Evolutionary conservation across 2,113 vertebrate species (phyloP), one percentile per base, ranked within the genome.

Genomic region (Cololabis saira): DNA sequence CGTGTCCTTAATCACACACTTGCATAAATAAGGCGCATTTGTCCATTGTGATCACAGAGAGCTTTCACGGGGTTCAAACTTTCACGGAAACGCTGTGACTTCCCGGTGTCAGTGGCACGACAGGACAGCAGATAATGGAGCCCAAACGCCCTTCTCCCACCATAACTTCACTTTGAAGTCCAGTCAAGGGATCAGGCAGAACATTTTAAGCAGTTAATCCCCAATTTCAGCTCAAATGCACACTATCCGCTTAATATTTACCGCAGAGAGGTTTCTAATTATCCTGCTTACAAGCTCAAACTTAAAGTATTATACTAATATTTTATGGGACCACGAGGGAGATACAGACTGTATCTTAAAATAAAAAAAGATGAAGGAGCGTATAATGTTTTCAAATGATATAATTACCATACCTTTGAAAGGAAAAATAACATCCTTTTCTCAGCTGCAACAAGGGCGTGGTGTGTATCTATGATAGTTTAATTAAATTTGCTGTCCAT

Each of bases 401-500:
- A 48, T 74, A 64, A 88, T 91, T 91, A 87, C 67, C 67, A 84
- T 87, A 77, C 65, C 71, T 87, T 81, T 78, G 74, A 87, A 81
- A 65, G n/a, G 16, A 52, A 50, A 76, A 62, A 66, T 41, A 74
- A 66, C 62, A 21, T 72, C 37, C 72, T 56, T 18, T 56, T 59
- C 58, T 76, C 51, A 55, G 48, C 44, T 44, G 83, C 61, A 70
- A 52, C 59, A 82, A 87, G 80, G 85, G 90, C 85, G 87, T 50
- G 74, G 78, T 79, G 68, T 67, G 43, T 62, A 76, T 83, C 75
- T 55, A 49, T 14, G 30, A 63, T 60, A 51, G 50, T 85, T 89
- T 91, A 89, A 93, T 93, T 91, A 87, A 88, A 92, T 92, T 87
- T 87, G 83, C 80, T 85, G 78, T 86, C 83, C 76, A 79, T 87